phyloP scores from a whole-genome alignment of 2,888 invertebrate species.

The Drosophila fulvimacula region DNA sequence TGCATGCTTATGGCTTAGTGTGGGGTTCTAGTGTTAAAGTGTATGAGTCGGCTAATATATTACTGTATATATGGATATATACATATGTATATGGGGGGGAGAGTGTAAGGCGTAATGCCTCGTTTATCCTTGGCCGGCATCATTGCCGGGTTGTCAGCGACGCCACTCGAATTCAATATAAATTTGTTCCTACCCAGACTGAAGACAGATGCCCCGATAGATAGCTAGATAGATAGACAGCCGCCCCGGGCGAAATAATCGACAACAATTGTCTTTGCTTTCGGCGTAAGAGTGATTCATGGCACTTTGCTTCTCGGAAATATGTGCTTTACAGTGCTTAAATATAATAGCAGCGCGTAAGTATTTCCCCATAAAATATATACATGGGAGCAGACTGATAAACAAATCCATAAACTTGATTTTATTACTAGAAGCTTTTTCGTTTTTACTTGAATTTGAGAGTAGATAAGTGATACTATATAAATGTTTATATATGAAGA shows the following conservation, averaged over 20 bases:
- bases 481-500: background rate
- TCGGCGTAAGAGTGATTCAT: conserved; percentile 22
- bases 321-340: conserved; percentile 4
- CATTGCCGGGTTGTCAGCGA: conserved; percentile 8
- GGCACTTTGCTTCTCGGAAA: conserved; percentile 16
- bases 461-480: background rate
- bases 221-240: background rate
- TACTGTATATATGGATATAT: no score
- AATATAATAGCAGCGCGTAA: conserved; percentile 13
- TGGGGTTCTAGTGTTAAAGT: no score
- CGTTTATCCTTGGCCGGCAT: conserved; percentile 25
- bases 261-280: conserved; percentile 13
- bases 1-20: no score
- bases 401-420: background rate
- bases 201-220: background rate
- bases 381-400: background rate
- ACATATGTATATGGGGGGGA: background rate
- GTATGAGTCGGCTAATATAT: no score
- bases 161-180: background rate
- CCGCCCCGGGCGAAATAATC: background rate
- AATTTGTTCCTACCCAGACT: conserved; percentile 2
- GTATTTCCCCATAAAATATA: background rate
- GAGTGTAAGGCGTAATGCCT: background rate
- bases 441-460: background rate
- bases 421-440: background rate